phyloP scores from a whole-genome alignment of 1,140 invertebrate genomes.

The Tetranychus cinnabarinus region DNA sequence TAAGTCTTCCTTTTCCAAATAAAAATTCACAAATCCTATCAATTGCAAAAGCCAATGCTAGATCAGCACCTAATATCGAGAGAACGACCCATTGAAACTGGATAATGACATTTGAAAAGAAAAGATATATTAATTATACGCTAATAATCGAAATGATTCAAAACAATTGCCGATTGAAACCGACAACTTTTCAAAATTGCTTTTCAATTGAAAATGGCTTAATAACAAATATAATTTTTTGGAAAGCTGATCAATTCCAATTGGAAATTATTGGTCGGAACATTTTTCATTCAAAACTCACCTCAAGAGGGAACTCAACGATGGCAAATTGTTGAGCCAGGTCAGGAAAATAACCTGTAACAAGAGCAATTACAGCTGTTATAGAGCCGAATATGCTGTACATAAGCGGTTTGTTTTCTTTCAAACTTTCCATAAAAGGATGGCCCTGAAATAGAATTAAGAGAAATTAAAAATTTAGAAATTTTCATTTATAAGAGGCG shows the following conservation, averaged over 20 bases:
- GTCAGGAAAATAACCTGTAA: slow-evolving; percentile 47
- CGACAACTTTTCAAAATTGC: no score
- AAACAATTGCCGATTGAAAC: no score
- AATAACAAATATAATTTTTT: no score
- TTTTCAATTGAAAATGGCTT: no score
- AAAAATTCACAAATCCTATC: slow-evolving; percentile 65
- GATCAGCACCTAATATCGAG: slow-evolving; percentile 50
- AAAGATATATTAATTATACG: slow-evolving; percentile 16
- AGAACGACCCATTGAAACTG: slow-evolving; percentile 64
- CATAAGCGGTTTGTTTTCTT: slow-evolving; percentile 69
- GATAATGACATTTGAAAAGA: slow-evolving; percentile 21
- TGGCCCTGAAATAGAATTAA: slow-evolving; percentile 42
- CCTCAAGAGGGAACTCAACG: slow-evolving; percentile 57
- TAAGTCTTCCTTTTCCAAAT: slow-evolving; percentile 28
- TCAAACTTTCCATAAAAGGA: slow-evolving; percentile 92
- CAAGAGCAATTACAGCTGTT: slow-evolving; percentile 43
- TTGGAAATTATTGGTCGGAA: no score
- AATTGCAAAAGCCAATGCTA: slow-evolving; percentile 49
- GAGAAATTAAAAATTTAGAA: slow-evolving; percentile 5
- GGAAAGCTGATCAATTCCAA: no score
- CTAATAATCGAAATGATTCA: not conserved
- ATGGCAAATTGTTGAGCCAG: slow-evolving; percentile 62
- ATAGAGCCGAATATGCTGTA: slow-evolving; percentile 59
- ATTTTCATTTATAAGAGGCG: no score
- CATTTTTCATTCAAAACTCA: slow-evolving; percentile 25